Percentiles rank a stretch among this genome's conserved stretches.
These are phyloP conservation scores for Thrips palmi DNA, from an alignment of 1,140 invertebrate genomes.

Conservation along the genomic window DNA sequence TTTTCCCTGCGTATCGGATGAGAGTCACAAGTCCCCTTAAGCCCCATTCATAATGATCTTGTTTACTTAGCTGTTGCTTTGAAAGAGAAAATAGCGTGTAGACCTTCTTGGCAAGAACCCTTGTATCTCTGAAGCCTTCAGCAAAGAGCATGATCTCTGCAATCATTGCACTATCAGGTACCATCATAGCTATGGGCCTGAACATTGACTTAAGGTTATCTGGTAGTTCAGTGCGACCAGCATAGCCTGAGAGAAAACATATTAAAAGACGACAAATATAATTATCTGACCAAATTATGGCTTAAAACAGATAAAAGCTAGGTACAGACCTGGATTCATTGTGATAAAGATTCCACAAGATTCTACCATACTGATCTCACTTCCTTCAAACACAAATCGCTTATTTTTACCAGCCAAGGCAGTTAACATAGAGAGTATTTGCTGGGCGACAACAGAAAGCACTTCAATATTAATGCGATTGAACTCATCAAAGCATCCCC, in stretches of 20 bases:
- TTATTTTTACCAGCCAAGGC: slow-evolving; percentile 44
- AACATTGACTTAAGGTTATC: slow-evolving; percentile 88
- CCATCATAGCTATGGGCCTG: slow-evolving; percentile 87
- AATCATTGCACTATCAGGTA: slow-evolving; percentile 75
- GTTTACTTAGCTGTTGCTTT: slow-evolving; percentile 54
- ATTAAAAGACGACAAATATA: not conserved
- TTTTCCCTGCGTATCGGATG: slow-evolving; percentile 62
- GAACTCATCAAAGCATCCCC: slow-evolving; percentile 84
- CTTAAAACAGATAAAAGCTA: not conserved
- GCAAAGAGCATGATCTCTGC: slow-evolving; percentile 77
- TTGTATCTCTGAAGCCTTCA: slow-evolving; percentile 66
- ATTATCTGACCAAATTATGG: not conserved
- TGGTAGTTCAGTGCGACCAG: slow-evolving; percentile 71
- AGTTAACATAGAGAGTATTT: slow-evolving; percentile 51
- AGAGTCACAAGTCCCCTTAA: slow-evolving; percentile 61
- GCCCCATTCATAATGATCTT: slow-evolving; percentile 77
- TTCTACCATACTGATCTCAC: slow-evolving; percentile 45
- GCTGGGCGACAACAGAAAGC: slow-evolving; percentile 69
- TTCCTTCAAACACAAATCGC: slow-evolving; percentile 63
- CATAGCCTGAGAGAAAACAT: slow-evolving; percentile 36
- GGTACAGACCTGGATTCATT: slow-evolving; percentile 57
- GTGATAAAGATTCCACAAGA: slow-evolving; percentile 80
- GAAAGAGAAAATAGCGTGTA: slow-evolving; percentile 51
- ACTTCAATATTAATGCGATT: slow-evolving; percentile 83
- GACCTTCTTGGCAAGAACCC: slow-evolving; percentile 59